phyloP scores from a whole-genome alignment of 1,140 invertebrate genomes.

The Euwallacea fornicatus region DNA sequence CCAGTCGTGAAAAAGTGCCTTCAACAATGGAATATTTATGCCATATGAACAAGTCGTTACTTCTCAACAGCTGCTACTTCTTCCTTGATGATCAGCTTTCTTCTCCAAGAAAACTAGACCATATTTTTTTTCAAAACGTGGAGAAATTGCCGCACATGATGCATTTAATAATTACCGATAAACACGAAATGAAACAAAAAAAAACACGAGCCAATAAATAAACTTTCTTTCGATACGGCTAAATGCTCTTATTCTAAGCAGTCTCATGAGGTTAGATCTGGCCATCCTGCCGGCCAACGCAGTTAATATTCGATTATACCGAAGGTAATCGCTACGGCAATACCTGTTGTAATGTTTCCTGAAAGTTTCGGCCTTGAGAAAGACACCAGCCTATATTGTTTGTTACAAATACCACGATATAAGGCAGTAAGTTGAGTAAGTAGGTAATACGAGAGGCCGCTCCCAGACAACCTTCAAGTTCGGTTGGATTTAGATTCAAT shows the following conservation, averaged over 20 bases:
- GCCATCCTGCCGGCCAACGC: no score
- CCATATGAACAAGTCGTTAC: no score
- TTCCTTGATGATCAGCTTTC: no score
- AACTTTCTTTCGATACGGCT: not conserved
- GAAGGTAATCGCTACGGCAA: not conserved
- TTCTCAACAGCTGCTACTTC: no score
- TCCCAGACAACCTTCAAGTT: constrained; percentile 19
- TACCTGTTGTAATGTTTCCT: constrained; percentile 12
- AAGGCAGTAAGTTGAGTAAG: not conserved
- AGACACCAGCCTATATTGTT: constrained; percentile 9
- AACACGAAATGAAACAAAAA: not conserved
- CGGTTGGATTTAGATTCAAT: not conserved
- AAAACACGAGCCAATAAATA: not conserved
- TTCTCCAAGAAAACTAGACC: no score
- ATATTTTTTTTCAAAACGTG: no score
- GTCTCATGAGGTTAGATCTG: no score
- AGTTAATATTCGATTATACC: not conserved
- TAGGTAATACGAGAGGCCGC: constrained; percentile 4
- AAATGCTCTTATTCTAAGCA: not conserved
- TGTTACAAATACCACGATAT: constrained; percentile 6
- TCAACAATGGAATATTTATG: not conserved
- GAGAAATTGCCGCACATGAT: no score
- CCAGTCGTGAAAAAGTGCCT: not conserved
- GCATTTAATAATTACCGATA: no score
- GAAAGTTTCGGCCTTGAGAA: constrained; percentile 18